phyloP scores from a whole-genome alignment of 92 coral and sea anemone genomes.

The Galaxea fascicularis region DNA sequence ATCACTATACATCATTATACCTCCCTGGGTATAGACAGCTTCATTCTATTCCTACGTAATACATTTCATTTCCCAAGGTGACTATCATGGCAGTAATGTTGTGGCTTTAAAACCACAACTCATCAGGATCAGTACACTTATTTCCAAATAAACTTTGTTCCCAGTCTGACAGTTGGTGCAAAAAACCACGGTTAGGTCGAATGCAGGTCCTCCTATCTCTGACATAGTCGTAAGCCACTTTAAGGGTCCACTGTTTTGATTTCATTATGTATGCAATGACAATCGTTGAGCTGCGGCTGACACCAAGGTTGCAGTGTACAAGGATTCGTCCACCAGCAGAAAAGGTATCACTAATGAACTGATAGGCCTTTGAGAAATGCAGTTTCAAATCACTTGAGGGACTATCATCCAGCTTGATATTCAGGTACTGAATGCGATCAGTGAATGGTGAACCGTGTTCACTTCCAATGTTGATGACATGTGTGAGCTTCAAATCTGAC shows the following conservation, averaged over 20 bases:
- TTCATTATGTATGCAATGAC: conserved; percentile 90
- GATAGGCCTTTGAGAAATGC: conserved; percentile 77
- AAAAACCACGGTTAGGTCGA: conserved; percentile 92
- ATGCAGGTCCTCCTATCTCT: conserved; percentile 88
- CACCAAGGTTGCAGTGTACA: conserved; percentile 97
- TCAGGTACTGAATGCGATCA: conserved; percentile 81
- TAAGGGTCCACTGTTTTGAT: conserved; percentile 81
- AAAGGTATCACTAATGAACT: conserved; percentile 79
- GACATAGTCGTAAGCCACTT: conserved; percentile 83
- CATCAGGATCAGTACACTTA: conserved; percentile 89
- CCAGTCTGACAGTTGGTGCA: conserved; percentile 86
- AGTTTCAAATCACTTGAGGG: conserved; percentile 81
- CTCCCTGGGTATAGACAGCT: too few relatives aligned
- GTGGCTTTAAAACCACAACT: conserved; percentile 92
- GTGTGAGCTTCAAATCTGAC: conserved; percentile 81
- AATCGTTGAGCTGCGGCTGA: conserved; percentile 95
- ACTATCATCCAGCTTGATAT: conserved; percentile 92
- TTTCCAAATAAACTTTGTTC: conserved; percentile 82
- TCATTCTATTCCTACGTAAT: too few relatives aligned
- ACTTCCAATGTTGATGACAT: conserved; percentile 85
- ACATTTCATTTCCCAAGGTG: too few relatives aligned
- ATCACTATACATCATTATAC: too few relatives aligned
- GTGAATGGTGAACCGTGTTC: conserved; percentile 94
- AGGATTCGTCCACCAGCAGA: conserved; percentile 82
- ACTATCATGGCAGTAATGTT: too few relatives aligned